Percentiles rank a stretch among this genome's conserved stretches.
Evolutionary conservation across 2,113 vertebrate species (phyloP).

Genomic region (Rhinoptilus africanus): DNA sequence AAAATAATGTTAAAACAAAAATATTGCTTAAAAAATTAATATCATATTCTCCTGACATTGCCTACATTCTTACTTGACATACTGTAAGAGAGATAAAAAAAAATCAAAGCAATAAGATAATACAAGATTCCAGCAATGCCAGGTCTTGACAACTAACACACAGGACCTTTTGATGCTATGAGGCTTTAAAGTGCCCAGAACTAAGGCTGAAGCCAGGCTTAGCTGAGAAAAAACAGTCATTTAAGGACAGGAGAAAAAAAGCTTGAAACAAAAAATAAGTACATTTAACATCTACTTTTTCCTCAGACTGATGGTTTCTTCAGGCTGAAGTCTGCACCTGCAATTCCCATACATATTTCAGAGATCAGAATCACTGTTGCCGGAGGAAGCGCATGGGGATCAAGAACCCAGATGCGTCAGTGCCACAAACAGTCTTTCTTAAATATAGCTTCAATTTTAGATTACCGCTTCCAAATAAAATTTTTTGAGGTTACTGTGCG

Average conservation of each 20-base stretch:
- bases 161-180: background rate
- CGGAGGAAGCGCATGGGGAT: background rate
- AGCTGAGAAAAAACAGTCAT: background rate
- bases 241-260: background rate
- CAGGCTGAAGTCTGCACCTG: background rate
- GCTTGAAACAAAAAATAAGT: background rate
- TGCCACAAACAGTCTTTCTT: background rate
- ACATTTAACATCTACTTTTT: background rate
- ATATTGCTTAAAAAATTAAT: background rate
- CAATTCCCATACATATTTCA: background rate
- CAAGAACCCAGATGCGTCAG: background rate
- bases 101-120: conserved; percentile 17
- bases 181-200: background rate
- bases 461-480: background rate
- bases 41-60: background rate
- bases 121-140: background rate
- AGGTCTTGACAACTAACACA: background rate
- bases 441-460: background rate
- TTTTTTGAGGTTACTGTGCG: background rate
- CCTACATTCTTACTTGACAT: background rate
- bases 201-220: background rate
- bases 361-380: background rate
- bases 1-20: conserved; percentile 14
- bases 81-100: background rate
- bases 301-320: background rate